A percentile compares a stretch with the other conserved stretches of the same genome.
These are phyloP conservation scores for Genyomyrus donnyi DNA, from an alignment of 2,113 vertebrate genomes.

Conservation along the genomic window DNA sequence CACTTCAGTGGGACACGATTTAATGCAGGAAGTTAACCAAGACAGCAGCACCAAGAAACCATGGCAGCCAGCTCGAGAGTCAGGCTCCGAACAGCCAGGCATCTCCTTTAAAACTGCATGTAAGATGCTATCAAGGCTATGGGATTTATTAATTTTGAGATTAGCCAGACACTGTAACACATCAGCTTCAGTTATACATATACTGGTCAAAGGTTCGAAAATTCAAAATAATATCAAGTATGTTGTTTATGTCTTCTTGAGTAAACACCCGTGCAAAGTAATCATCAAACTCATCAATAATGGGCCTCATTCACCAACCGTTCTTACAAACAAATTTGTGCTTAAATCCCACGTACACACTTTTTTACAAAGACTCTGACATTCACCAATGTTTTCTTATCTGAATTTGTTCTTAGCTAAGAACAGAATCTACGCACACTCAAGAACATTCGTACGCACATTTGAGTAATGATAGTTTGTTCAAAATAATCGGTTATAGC, in stretches of 20 bases:
- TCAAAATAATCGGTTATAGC: too few relatives aligned
- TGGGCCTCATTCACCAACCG: not conserved
- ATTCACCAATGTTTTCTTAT: too few relatives aligned
- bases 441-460: too few relatives aligned
- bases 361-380: too few relatives aligned
- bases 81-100: not conserved
- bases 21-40: not conserved
- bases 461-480: too few relatives aligned
- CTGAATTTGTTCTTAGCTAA: too few relatives aligned
- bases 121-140: not conserved
- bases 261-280: not conserved
- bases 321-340: too few relatives aligned
- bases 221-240: not conserved
- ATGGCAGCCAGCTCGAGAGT: not conserved
- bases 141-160: not conserved
- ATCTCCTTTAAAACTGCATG: not conserved
- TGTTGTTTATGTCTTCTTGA: not conserved
- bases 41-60: not conserved
- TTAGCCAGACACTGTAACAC: not conserved
- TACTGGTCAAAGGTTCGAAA: not conserved
- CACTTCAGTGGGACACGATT: not conserved
- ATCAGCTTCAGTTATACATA: not conserved
- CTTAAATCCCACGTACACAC: too few relatives aligned
- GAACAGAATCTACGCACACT: too few relatives aligned
- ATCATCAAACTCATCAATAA: not conserved